Evolutionary conservation across 2,888 invertebrate species (phyloP), one percentile per base, ranked within the genome.

Genomic region (Chrysolina americana): DNA sequence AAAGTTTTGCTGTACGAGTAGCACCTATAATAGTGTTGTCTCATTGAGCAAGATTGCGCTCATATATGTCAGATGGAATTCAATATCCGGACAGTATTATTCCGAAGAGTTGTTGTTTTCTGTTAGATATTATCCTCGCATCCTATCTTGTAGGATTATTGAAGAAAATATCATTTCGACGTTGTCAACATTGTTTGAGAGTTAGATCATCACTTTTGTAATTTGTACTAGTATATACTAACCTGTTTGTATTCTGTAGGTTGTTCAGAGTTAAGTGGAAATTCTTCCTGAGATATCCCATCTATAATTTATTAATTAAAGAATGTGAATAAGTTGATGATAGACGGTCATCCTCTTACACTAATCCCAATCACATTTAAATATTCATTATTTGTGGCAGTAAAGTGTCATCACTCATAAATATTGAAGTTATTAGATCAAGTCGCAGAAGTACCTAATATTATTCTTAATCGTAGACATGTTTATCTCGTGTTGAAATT

Each of bases 401-500:
- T 68, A 68, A 50, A 68, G 53, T 36, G 80, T 82, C 82, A 79
- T 82, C 82, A 78, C 76, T 80, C 79, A 80, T 79, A 79, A 72
- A 75, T 73, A 78, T 79, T 76, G 76, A 74, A 76, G 71, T 78
- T 74, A 76, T 79, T 79, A 79, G 78, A 79, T 78, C 78, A 78
- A 76, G 68, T 68, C 77, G 75, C 65, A 80, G 75, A 76, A 68
- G 74, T 75, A 77, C 79, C 81, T 82, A 82, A 83, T 82, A 81
- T 79, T 80, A 81, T 80, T 83, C 81, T 81, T 82, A 82, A 83
- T 83, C 78, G 81, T 76, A 75, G 83, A 82, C 83, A 80, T 81
- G 82, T 81, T 82, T 82, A 82, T 82, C 81, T 83, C 82, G 77
- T 81, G 81, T 82, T 83, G 79, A 82, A 83, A 83, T 84, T 83